These are phyloP conservation scores for Champsocephalus esox DNA, from an alignment of 2,797 vertebrate species.

Conservation along the genomic window DNA sequence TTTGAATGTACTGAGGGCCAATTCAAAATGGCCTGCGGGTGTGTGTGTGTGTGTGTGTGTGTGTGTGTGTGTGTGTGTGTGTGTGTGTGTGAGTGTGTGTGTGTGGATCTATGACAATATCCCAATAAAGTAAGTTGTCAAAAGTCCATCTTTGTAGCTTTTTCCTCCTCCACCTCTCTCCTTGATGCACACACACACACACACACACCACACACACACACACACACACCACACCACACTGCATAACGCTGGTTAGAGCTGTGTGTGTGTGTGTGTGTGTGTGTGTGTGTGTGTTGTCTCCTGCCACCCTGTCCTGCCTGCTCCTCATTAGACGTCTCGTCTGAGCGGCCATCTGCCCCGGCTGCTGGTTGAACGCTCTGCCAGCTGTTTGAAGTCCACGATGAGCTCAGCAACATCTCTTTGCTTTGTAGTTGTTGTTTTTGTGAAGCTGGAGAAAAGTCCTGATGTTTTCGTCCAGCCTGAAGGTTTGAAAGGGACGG, in stretches of 20 bases:
- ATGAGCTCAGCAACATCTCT: conserved; percentile 54
- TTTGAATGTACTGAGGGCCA: too few relatives aligned
- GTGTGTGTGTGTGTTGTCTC: not conserved
- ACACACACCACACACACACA: not conserved
- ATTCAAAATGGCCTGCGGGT: not conserved
- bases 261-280: too few relatives aligned
- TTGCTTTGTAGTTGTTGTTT: conserved; percentile 58
- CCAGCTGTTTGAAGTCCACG: conserved; percentile 76
- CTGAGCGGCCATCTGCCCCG: conserved; percentile 79
- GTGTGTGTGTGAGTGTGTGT: conserved; percentile 12
- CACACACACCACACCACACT: not conserved
- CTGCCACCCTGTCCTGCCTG: conserved; percentile 71
- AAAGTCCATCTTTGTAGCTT: conserved; percentile 8
- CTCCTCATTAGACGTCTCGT: conserved; percentile 76
- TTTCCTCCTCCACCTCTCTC: conserved; percentile 6
- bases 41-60: conserved; percentile 22
- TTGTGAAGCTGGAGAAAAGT: conserved; percentile 16
- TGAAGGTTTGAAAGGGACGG: conserved; percentile 20
- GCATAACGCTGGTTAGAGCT: conserved; percentile 26
- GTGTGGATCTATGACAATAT: conserved; percentile 19
- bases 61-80: conserved; percentile 20
- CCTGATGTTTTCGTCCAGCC: conserved; percentile 47
- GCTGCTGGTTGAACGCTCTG: conserved; percentile 65
- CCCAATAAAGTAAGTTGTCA: conserved; percentile 33
- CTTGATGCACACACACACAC: conserved; percentile 13